phyloP scores from a whole-genome alignment of 2,888 invertebrate genomes.

The Rotaria sp. region DNA sequence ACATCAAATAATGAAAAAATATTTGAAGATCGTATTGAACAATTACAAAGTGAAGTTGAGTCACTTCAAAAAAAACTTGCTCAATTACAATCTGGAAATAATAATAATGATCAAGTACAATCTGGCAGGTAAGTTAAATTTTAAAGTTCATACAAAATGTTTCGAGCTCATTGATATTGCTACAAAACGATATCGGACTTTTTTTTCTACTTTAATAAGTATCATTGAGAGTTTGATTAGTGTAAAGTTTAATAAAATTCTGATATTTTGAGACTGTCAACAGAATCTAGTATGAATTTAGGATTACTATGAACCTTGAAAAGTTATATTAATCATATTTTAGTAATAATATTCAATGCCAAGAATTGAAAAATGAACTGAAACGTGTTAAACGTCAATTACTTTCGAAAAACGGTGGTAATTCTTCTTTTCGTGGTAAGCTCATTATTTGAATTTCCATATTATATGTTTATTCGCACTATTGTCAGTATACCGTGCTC shows the following conservation, averaged over 20 bases:
- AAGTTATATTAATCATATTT: background rate
- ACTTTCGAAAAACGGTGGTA: background rate
- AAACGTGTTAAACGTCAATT: background rate
- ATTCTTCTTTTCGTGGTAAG: background rate
- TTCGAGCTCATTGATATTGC: no score
- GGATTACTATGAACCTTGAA: background rate
- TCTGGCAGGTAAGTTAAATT: background rate
- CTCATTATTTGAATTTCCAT: no score
- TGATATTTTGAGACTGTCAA: no score
- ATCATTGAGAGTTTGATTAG: no score
- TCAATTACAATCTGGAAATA: background rate
- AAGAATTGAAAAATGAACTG: background rate
- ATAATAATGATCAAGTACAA: background rate
- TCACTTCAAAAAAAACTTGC: background rate
- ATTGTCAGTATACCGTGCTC: no score
- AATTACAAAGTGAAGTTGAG: slow-evolving; percentile 1
- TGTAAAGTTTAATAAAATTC: no score
- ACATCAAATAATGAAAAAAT: background rate
- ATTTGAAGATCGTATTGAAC: slow-evolving; percentile 1
- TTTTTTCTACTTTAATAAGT: no score
- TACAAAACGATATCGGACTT: no score
- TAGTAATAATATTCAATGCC: background rate
- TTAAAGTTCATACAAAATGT: no score
- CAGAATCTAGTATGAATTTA: no score
- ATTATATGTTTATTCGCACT: background rate